Percentiles rank a stretch among this genome's conserved stretches.
Conservation (phyloP, 2,888 invertebrate genomes). For the Oscheius sp. region DNA sequence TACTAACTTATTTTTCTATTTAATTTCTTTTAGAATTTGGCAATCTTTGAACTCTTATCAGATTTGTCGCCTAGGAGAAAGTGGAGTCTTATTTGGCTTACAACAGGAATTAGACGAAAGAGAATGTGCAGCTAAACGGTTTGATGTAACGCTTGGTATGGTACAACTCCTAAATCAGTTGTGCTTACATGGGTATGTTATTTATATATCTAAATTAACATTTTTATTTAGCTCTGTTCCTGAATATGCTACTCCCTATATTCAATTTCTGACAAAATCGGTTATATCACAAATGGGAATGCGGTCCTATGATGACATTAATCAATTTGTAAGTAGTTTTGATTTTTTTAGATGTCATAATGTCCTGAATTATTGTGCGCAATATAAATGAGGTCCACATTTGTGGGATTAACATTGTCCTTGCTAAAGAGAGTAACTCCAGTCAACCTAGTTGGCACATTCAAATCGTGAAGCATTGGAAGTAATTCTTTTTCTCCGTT, state of each 20-base stretch:
- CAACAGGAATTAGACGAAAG: slow-evolving; percentile 63
- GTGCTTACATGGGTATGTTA: slow-evolving; percentile 39
- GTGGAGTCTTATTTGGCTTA: slow-evolving; percentile 52
- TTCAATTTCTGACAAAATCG: slow-evolving; percentile 55
- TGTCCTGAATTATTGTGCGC: slow-evolving; percentile 30
- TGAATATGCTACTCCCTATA: slow-evolving; percentile 52
- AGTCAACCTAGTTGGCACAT: slow-evolving; percentile 2
- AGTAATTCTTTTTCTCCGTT: slow-evolving; percentile 17
- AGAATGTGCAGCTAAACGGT: slow-evolving; percentile 54
- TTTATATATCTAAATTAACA: no score
- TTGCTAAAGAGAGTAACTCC: slow-evolving; percentile 26
- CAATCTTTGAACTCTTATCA: slow-evolving; percentile 46
- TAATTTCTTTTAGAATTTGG: slow-evolving; percentile 49
- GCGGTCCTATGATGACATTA: slow-evolving; percentile 57
- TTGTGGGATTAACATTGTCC: not conserved
- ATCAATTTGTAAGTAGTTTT: slow-evolving; percentile 56
- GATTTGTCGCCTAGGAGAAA: slow-evolving; percentile 44
- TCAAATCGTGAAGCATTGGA: not conserved
- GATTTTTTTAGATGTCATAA: slow-evolving; percentile 25
- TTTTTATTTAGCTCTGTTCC: slow-evolving; percentile 33
- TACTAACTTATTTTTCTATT: not conserved
- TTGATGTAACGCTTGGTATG: slow-evolving; percentile 58
- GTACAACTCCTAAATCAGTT: slow-evolving; percentile 54
- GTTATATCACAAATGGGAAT: slow-evolving; percentile 55
- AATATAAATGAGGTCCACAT: slow-evolving; percentile 8